Conservation (phyloP, 1,140 invertebrate genomes). For the Caenorhabditis tropicalis region DNA sequence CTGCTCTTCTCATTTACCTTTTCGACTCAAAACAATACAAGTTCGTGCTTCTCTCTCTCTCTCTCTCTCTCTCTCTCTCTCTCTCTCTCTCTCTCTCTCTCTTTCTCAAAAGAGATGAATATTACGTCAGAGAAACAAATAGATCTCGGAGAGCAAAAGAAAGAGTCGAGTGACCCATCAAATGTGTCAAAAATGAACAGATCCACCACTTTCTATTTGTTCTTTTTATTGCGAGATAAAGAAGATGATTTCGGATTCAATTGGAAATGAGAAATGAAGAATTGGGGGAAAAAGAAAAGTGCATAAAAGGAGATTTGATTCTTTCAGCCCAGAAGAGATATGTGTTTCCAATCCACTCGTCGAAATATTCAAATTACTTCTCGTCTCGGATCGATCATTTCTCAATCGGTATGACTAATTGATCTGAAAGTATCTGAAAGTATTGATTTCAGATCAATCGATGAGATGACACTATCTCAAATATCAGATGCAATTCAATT, state of each 20-base stretch:
- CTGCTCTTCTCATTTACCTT: neutral
- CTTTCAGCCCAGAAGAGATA: conserved; percentile 63
- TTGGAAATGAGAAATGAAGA: neutral
- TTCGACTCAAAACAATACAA: conserved; percentile 14
- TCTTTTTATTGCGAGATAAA: neutral
- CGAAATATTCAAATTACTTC: conserved; percentile 67
- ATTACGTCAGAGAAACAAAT: conserved; percentile 39
- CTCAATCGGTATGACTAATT: conserved; percentile 57
- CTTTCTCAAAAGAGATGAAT: neutral
- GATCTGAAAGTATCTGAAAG: neutral
- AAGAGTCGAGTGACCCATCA: conserved; percentile 14
- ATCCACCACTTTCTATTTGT: neutral
- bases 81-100: neutral
- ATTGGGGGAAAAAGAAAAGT: neutral
- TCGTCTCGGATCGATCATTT: conserved; percentile 61
- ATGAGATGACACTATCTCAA: conserved; percentile 61
- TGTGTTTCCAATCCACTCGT: conserved; percentile 70
- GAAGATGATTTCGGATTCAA: neutral
- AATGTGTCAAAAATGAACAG: conserved; percentile 36
- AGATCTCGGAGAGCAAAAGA: neutral
- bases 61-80: too few relatives aligned
- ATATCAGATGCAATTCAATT: conserved; percentile 62
- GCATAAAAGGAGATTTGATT: neutral
- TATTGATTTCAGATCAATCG: conserved; percentile 54
- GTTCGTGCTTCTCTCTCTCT: neutral